Base-by-base conservation (phyloP, 1,140 invertebrate species). In the Carposina sasakii region DNA sequence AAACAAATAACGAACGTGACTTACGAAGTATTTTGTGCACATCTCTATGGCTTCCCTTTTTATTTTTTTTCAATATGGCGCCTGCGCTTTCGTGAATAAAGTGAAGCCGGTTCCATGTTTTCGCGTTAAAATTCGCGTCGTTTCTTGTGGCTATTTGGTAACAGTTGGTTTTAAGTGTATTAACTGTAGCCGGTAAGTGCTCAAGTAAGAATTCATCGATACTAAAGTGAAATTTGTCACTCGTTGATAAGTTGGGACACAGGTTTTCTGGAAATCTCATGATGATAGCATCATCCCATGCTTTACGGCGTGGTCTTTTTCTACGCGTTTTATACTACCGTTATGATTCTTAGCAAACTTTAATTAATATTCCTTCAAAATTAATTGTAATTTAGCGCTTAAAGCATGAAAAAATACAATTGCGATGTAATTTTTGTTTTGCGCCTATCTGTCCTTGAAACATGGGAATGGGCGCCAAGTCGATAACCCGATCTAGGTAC, bases 51-150 rank as follows among this genome's bases (percentile, higher is more conserved):
- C 36, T 41, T 41, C 37, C 28, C 37, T n/a, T 36, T 19, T 26
- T 48, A 13, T 17, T 13, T 44, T 44, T 43, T 36, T 71, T 66
- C 74, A n/a, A n/a, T n/a, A 81, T 81, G 79, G 79, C 76, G 78
- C 70, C 70, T 70, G 75, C 75, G 76, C 74, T 78, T 82, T 73
- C 77, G 75, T 78, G 76, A 78, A 78, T 78, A 79, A 73, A 75
- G 75, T 78, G 76, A 78, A 78, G 78, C 76, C 78, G 78, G 78
- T 68, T 74, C 73, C 69, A 61, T 81, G 70, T 72, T 76, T 72
- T 71, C 76, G 62, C 71, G 59, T 67, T 48, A 74, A 73, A 67
- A 67, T 73, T 74, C 60, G 75, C 74, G 74, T 76, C 71, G 63
- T 71, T 73, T 69, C 50, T 56, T 57, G 60, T 60, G 47, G 64